Evolutionary conservation across 1,140 invertebrate genomes (phyloP).

Genomic region (Microplitis mediator): DNA sequence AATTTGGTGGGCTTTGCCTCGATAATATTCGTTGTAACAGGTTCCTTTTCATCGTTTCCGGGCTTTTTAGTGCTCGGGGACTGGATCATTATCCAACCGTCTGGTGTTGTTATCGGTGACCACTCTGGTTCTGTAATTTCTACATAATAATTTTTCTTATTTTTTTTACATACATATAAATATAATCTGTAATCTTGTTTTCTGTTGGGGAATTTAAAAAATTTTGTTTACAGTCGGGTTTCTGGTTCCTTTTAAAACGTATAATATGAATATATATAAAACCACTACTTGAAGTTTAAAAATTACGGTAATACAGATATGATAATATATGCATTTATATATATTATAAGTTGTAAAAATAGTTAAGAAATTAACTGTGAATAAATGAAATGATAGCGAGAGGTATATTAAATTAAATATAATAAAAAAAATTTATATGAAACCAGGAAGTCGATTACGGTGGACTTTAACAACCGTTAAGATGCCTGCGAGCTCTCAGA

Average conservation of each 20-base stretch:
- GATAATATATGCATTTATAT: no score
- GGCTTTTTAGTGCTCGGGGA: conserved; percentile 51
- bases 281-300: neutral
- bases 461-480: conserved; percentile 45
- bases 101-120: conserved; percentile 67
- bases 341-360: neutral
- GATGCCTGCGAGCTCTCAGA: conserved; percentile 24
- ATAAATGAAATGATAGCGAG: conserved; percentile 12
- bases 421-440: conserved; percentile 24
- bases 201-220: no score
- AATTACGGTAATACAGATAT: neutral
- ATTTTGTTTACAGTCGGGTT: no score
- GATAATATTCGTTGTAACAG: conserved; percentile 17
- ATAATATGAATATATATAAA: no score
- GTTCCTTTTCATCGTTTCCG: conserved; percentile 24
- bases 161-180: no score
- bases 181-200: no score
- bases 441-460: conserved; percentile 36
- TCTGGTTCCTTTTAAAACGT: no score
- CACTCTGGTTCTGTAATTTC: conserved; percentile 57
- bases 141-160: conserved; percentile 36
- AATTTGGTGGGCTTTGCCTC: conserved; percentile 52
- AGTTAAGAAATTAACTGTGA: conserved; percentile 30
- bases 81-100: conserved; percentile 70
- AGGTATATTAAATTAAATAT: neutral